Evolutionary conservation across 2,113 vertebrate species (phyloP).

Genomic region (Spea multiplicata): DNA sequence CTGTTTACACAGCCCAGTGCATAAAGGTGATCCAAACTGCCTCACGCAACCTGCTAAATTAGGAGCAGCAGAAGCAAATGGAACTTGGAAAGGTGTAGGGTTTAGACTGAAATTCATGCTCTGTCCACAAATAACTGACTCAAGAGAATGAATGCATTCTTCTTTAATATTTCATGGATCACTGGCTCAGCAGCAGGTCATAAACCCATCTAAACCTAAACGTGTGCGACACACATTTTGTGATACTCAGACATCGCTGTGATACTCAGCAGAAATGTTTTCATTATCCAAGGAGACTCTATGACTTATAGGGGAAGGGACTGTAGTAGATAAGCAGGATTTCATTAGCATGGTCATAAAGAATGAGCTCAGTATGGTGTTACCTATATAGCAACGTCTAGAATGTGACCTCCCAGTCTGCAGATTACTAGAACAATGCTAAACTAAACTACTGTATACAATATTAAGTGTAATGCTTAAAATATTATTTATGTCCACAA

Average conservation of each 20-base stretch:
- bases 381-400: too few species aligned
- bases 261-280: too few species aligned
- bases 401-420: too few species aligned
- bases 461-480: too few species aligned
- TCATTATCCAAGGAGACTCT: too few species aligned
- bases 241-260: too few species aligned
- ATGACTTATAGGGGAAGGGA: too few species aligned
- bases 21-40: conserved; percentile 42
- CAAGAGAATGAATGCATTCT: conserved; percentile 2
- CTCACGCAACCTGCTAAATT: conserved; percentile 41
- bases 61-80: conserved; percentile 27
- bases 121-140: conserved; percentile 20
- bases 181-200: background rate
- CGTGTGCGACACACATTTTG: background rate
- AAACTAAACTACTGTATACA: too few species aligned
- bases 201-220: background rate
- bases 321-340: too few species aligned
- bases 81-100: conserved; percentile 24
- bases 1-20: conserved; percentile 44
- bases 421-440: too few species aligned
- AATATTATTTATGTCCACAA: background rate
- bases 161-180: conserved; percentile 17
- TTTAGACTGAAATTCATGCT: conserved; percentile 15
- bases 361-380: too few species aligned
- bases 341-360: too few species aligned